Base-by-base conservation (phyloP, 2,113 vertebrate genomes). In the Bufo bufo region DNA sequence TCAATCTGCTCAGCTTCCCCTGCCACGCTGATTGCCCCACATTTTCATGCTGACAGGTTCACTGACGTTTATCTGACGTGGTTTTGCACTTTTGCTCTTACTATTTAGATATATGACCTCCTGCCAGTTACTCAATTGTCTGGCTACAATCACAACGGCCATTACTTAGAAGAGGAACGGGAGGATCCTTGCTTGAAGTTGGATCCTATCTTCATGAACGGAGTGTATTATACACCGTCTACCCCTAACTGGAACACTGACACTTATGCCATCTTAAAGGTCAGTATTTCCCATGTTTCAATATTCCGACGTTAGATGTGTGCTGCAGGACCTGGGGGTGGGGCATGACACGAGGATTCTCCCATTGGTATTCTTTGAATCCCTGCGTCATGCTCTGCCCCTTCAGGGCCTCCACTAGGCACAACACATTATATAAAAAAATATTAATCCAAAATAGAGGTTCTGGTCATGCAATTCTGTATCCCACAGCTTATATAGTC, bases 101-200 rank as follows among this genome's bases (percentile, higher is more conserved):
- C 19, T 50, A 86, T 54, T 58, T 91, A 98, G 97, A 85, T 97
- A 11, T 96, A 94, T 87, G 90, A 52, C 49, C 85, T 91, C 52
- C 92, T 97, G 90, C 94, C 95, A 5, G 10, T 94, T 0, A 91
- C 93, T 88, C 92, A 92, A 58, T 87, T 96, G 19, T 90, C 90
- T 19, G 95, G 94, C 23, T 97, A 97, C 14, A 0, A 91, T 79
- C 93, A 93, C 71, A 75, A 85, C n/a, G 90, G 82, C 0, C 88
- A 93, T 74, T 90, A 92, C 65, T 86, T 95, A 50, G 85, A 89
- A 65, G n/a, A 87, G 0, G 87, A 52, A 6, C 43, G 82, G 43
- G 4, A 1, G 0, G 90, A 91, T 0, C 92, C 91, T 1, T 95
- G 94, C 90, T 85, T 94, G 49, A 54, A 90, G 4, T 59, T 90